Percentiles rank a stretch among this genome's conserved stretches.
phyloP scores from a whole-genome alignment of 2,888 invertebrate species.

The Clanis bilineata region DNA sequence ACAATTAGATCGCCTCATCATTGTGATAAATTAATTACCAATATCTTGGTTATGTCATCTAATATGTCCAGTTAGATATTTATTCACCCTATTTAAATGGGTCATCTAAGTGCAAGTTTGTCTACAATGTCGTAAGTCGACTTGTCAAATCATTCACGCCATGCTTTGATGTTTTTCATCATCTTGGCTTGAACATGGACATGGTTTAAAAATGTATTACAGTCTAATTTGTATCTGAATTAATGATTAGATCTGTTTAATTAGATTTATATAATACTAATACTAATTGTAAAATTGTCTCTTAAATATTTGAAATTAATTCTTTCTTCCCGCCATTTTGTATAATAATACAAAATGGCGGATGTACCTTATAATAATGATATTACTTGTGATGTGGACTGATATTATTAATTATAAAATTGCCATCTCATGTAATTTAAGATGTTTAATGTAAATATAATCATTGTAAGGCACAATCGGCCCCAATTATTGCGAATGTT shows the following conservation, averaged over 20 bases:
- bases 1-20: too few species aligned
- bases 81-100: too few species aligned
- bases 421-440: constrained; percentile 35
- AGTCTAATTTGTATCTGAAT: background rate
- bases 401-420: constrained; percentile 30
- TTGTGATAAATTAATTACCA: too few species aligned
- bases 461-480: constrained; percentile 16
- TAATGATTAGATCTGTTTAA: background rate
- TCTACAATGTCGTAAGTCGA: too few species aligned
- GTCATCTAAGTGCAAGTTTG: too few species aligned
- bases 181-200: background rate
- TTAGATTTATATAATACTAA: too few species aligned
- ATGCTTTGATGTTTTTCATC: background rate
- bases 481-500: constrained; percentile 31
- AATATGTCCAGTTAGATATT: too few species aligned
- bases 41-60: too few species aligned
- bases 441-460: constrained; percentile 30
- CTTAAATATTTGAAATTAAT: too few species aligned
- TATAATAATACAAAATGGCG: background rate
- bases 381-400: constrained; percentile 30
- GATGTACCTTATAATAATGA: constrained; percentile 10
- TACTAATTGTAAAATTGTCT: too few species aligned
- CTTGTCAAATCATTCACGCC: too few species aligned
- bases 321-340: background rate
- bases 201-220: background rate